A percentile compares a stretch with the other conserved stretches of the same genome.
Conservation (phyloP, 1,140 invertebrate species). For the Neodiprion virginianus region DNA sequence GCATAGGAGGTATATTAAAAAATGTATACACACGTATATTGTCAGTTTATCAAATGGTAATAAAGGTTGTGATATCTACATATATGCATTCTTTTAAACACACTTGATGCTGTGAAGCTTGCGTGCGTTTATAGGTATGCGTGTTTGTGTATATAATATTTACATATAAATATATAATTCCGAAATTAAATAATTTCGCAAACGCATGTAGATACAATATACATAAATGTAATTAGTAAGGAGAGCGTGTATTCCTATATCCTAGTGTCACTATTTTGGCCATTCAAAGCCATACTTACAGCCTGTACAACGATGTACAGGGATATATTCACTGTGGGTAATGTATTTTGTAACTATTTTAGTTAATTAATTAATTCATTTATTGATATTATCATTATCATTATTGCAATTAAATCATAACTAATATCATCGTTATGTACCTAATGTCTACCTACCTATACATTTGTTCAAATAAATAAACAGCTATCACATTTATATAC, state of each 20-base stretch:
- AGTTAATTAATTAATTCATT: background rate
- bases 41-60: background rate
- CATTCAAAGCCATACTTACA: conserved; percentile 35
- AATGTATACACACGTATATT: background rate
- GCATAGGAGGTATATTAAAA: background rate
- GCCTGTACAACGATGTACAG: conserved; percentile 41
- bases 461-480: conserved; percentile 51
- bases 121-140: background rate
- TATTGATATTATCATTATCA: background rate
- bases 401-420: conserved; percentile 19
- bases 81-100: background rate
- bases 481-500: conserved; percentile 46
- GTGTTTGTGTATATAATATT: conserved; percentile 1
- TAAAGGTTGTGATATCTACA: background rate
- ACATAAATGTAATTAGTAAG: conserved; percentile 15
- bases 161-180: too few species aligned
- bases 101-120: background rate
- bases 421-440: conserved; percentile 19
- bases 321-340: conserved; percentile 20
- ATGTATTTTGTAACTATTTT: conserved; percentile 3
- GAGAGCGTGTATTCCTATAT: conserved; percentile 12
- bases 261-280: conserved; percentile 24
- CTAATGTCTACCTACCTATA: conserved; percentile 28
- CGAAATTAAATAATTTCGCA: background rate
- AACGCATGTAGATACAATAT: conserved; percentile 17